Base-by-base conservation (phyloP, 1,140 invertebrate genomes). In the Capitella teleta region DNA sequence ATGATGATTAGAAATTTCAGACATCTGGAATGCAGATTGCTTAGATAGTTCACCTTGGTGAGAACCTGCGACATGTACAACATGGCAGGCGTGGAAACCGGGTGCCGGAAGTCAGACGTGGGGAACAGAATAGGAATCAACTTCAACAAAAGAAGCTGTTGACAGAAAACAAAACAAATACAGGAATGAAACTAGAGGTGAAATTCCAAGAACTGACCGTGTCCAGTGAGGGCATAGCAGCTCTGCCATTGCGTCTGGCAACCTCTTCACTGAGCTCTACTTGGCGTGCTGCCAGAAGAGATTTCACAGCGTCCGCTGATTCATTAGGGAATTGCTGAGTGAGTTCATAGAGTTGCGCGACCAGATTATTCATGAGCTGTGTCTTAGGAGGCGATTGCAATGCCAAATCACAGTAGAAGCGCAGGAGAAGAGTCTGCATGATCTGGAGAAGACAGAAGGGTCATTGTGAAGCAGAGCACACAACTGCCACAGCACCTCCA, bases 61-160 rank as follows among this genome's bases (percentile, higher is more conserved):
- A 95, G 70, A 54, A 92, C 83, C 66, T 91, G 81, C 28, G 80
- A 78, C 73, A 92, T 84, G 59, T 92, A 88, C 36, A 88, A 72
- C 44, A 86, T 74, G 59, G 81, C 79, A 37, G 88, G 87, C 8
- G 86, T 90, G 25, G 82, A 81, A n/a, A 93, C 77, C 2, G 80
- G 80, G 77, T 94, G 89, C 25, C 80, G 74, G 62, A 86, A 90
- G 72, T 95, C 90, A 0, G 88, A 92, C 1, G 87, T 83, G 14
- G 88, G 83, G 68, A 86, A 95, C 28, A 93, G 60, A 14, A 85
- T 64, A 6, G 64, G 56, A 4, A 73, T 57, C 41, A 76, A 54
- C 54, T 73, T 73, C 28, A 93, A 81, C 59, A 88, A 80, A 56
- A 91, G 68, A 23, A 93, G 61, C 79, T 81, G 66, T 51, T 76